These are phyloP conservation scores for Dermatemys mawii DNA, from an alignment of 2,113 vertebrate genomes.

Conservation along the genomic window DNA sequence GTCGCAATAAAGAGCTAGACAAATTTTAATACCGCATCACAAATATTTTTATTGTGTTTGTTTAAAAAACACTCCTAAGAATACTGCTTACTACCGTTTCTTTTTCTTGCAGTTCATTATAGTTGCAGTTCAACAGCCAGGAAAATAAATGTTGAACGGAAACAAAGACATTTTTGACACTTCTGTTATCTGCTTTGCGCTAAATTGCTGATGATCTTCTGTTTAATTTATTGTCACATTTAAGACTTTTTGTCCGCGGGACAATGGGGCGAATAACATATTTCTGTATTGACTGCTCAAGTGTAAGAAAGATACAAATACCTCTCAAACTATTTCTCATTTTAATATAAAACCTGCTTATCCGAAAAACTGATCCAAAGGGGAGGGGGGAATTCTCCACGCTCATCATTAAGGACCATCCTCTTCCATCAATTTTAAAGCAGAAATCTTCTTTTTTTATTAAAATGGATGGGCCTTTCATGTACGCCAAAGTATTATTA, in stretches of 20 bases:
- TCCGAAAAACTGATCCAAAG: conserved; percentile 21
- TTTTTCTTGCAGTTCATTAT: conserved; percentile 9
- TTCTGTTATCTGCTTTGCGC: conserved; percentile 34
- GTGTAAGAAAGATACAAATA: not conserved
- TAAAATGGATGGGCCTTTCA: conserved; percentile 7
- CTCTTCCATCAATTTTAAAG: not conserved
- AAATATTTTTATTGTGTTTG: conserved; percentile 29
- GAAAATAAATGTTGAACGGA: conserved; percentile 57
- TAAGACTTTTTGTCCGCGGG: conserved; percentile 26
- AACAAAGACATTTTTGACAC: conserved; percentile 54
- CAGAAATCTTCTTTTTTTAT: not conserved
- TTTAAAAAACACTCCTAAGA: not conserved
- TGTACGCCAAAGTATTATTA: not conserved
- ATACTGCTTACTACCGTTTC: conserved; percentile 31
- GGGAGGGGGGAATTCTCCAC: not conserved
- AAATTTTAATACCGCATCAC: conserved; percentile 20
- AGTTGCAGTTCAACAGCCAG: conserved; percentile 50
- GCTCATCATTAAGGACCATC: conserved; percentile 27
- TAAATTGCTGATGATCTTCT: conserved; percentile 37
- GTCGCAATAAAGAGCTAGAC: conserved; percentile 68
- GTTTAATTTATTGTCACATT: conserved; percentile 31
- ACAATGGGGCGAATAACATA: not conserved
- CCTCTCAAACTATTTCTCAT: not conserved
- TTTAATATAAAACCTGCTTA: not conserved
- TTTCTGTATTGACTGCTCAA: not conserved